These are phyloP conservation scores for Artibeus lituratus DNA, from an alignment of 2,797 vertebrate genomes.

Conservation along the genomic window DNA sequence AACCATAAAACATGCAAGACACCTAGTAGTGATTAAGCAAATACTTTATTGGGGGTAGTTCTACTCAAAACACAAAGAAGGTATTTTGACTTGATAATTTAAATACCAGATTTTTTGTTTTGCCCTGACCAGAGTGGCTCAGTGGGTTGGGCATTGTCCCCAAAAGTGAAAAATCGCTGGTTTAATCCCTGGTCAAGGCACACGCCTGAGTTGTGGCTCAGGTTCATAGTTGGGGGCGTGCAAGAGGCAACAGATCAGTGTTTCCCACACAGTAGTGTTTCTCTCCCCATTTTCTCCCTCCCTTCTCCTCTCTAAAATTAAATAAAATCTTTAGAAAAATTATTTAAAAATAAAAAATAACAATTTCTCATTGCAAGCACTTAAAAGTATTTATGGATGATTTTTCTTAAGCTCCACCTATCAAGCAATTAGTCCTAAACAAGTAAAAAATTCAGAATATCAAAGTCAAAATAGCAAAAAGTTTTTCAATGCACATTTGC, in stretches of 20 bases:
- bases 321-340: too few relatives aligned
- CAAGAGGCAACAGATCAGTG: too few relatives aligned
- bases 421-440: neutral
- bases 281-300: too few relatives aligned
- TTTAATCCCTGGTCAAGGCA: too few relatives aligned
- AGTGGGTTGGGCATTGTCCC: too few relatives aligned
- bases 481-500: neutral
- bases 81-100: slow-evolving; percentile 8
- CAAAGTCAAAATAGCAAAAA: neutral
- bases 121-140: too few relatives aligned
- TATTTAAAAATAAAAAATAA: neutral
- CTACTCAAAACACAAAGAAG: neutral
- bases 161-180: too few relatives aligned
- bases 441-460: neutral
- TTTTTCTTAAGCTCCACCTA: neutral
- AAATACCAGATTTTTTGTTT: neutral
- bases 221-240: too few relatives aligned
- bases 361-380: neutral
- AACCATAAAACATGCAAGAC: neutral
- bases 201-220: too few relatives aligned
- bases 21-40: neutral
- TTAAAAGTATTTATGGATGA: neutral
- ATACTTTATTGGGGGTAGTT: neutral
- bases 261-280: too few relatives aligned
- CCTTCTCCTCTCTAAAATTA: too few relatives aligned